These are phyloP conservation scores for Phortica variegata DNA, from an alignment of 1,140 invertebrate species.

Conservation along the genomic window DNA sequence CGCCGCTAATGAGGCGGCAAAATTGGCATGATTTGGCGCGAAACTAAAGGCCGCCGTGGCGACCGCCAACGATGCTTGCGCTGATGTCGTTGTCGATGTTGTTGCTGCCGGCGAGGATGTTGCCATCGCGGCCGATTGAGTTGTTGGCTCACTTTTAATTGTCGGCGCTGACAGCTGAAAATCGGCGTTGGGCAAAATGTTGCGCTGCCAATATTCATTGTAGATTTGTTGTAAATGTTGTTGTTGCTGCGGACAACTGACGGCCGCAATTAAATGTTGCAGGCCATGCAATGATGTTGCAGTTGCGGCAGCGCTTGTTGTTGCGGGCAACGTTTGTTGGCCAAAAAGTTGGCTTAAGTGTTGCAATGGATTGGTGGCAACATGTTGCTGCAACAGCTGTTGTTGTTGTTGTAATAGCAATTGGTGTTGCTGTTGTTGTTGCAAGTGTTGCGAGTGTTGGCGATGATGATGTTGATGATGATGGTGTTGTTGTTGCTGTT, in stretches of 20 bases:
- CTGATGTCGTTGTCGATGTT: slow-evolving; percentile 7
- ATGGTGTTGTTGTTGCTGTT: slow-evolving; percentile 15
- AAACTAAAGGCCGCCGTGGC: slow-evolving; percentile 37
- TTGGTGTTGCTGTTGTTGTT: slow-evolving; percentile 35
- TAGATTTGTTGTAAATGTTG: not conserved
- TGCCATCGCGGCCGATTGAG: slow-evolving; percentile 35
- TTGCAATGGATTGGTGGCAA: slow-evolving; percentile 39
- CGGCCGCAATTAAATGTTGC: slow-evolving; percentile 44
- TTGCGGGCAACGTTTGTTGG: slow-evolving; percentile 35
- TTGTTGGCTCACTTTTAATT: slow-evolving; percentile 52
- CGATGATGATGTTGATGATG: slow-evolving; percentile 12
- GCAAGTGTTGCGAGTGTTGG: slow-evolving; percentile 20
- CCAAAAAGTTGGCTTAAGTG: slow-evolving; percentile 47
- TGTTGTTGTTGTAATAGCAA: slow-evolving; percentile 34
- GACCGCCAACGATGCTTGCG: too few relatives aligned
- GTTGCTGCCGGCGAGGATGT: slow-evolving; percentile 15
- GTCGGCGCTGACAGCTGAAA: slow-evolving; percentile 2
- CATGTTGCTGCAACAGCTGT: slow-evolving; percentile 44
- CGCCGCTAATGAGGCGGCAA: slow-evolving; percentile 51
- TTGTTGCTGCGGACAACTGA: slow-evolving; percentile 36
- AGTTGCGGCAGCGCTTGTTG: not conserved
- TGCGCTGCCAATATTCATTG: slow-evolving; percentile 13
- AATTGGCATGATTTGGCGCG: slow-evolving; percentile 49
- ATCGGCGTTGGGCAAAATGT: slow-evolving; percentile 4
- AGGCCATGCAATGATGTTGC: slow-evolving; percentile 26